Evolutionary conservation across 2,113 vertebrate genomes (phyloP).

Genomic region (Lethenteron camtschaticum): DNA sequence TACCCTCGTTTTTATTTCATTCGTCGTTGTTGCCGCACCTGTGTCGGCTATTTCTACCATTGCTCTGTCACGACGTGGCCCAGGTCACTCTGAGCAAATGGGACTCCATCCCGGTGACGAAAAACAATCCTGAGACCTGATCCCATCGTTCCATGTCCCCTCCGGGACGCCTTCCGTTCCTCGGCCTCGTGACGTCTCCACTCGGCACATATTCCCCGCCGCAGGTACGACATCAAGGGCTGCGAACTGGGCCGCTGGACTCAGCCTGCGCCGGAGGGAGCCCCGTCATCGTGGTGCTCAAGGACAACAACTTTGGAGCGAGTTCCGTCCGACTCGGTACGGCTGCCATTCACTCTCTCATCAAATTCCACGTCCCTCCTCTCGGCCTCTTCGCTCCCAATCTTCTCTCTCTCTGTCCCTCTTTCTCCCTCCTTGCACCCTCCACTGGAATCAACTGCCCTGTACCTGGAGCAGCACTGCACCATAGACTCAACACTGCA

Average conservation of each 20-base stretch:
- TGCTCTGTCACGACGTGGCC: too few species aligned
- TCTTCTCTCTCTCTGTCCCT: neutral
- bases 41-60: too few species aligned
- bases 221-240: constrained; percentile 64
- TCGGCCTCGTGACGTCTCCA: neutral
- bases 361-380: neutral
- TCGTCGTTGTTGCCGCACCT: too few species aligned
- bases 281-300: constrained; percentile 41
- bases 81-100: too few species aligned
- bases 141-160: too few species aligned
- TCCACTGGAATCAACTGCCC: too few species aligned
- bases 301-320: constrained; percentile 57
- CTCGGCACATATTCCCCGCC: neutral
- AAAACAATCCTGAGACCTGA: too few species aligned
- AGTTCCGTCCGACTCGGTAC: constrained; percentile 41
- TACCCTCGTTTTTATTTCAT: too few species aligned
- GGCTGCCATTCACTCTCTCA: neutral
- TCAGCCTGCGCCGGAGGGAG: constrained; percentile 28
- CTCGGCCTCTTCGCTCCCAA: neutral
- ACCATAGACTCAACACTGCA: too few species aligned
- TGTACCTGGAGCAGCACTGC: too few species aligned
- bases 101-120: too few species aligned
- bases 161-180: too few species aligned
- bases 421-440: neutral
- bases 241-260: constrained; percentile 53